These are phyloP conservation scores for Grammomys surdaster DNA, from an alignment of 2,113 vertebrate species.

Conservation along the genomic window DNA sequence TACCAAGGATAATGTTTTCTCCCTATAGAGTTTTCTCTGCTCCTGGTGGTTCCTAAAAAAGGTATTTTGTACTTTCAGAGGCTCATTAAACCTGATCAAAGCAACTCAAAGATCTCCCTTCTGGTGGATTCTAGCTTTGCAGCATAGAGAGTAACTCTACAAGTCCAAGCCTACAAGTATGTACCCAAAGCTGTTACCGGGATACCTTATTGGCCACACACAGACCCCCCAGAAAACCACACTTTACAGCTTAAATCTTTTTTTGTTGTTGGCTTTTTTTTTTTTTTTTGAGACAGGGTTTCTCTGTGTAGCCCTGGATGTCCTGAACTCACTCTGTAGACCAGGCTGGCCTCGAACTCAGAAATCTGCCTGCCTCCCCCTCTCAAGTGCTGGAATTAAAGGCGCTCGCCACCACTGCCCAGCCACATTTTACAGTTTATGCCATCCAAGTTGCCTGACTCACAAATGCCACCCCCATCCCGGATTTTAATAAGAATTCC, in stretches of 20 bases:
- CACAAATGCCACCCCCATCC: neutral
- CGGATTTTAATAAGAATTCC: no score
- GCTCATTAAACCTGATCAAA: no score
- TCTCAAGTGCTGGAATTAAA: no score
- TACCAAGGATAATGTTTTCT: neutral
- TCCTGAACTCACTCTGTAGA: no score
- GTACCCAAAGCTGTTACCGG: neutral
- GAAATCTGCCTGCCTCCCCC: no score
- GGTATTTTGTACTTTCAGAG: neutral
- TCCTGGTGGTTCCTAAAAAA: neutral
- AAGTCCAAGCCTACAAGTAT: neutral
- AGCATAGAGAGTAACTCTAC: neutral
- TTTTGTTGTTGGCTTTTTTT: no score
- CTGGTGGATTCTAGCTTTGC: neutral
- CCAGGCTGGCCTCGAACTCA: no score
- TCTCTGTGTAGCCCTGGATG: no score
- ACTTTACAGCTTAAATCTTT: neutral
- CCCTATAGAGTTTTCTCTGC: neutral
- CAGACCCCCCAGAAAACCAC: neutral
- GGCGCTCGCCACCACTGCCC: no score
- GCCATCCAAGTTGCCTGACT: neutral
- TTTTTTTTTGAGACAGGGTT: no score
- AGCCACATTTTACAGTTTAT: neutral
- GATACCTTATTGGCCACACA: neutral
- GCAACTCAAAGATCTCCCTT: neutral